Evolutionary conservation across 2,113 vertebrate species (phyloP).

Genomic region (Misgurnus anguillicaudatus): DNA sequence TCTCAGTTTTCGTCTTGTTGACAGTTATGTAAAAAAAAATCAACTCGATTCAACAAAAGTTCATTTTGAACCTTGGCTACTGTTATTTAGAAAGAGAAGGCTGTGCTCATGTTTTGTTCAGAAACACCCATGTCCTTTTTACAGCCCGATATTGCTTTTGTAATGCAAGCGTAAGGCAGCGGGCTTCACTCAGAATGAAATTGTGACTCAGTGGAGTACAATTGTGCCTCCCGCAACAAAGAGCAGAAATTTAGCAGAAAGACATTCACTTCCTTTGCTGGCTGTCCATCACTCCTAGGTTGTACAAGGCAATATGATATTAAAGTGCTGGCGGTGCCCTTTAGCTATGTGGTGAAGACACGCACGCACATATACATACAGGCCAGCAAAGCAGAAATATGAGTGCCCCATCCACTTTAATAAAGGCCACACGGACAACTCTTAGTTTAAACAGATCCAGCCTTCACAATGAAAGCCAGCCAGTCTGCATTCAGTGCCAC

Average conservation of each 20-base stretch:
- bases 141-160: conserved; percentile 26
- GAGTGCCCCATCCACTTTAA: conserved; percentile 45
- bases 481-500: conserved; percentile 37
- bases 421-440: conserved; percentile 43
- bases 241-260: conserved; percentile 22
- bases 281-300: conserved; percentile 34
- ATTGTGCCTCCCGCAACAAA: conserved; percentile 12
- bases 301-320: conserved; percentile 47
- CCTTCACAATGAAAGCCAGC: conserved; percentile 40
- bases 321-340: conserved; percentile 42
- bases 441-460: conserved; percentile 41
- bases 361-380: conserved; percentile 37
- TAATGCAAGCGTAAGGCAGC: conserved; percentile 25
- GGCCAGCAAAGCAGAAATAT: conserved; percentile 15
- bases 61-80: background rate
- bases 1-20: background rate
- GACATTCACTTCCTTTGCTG: conserved; percentile 40
- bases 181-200: conserved; percentile 21
- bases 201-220: conserved; percentile 19
- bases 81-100: background rate
- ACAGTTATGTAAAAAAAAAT: background rate
- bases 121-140: conserved; percentile 10
- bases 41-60: too few relatives aligned
- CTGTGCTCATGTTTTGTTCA: conserved; percentile 5
- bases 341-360: conserved; percentile 48